phyloP scores from a whole-genome alignment of 92 coral and sea anemone species.

The Galaxea fascicularis region DNA sequence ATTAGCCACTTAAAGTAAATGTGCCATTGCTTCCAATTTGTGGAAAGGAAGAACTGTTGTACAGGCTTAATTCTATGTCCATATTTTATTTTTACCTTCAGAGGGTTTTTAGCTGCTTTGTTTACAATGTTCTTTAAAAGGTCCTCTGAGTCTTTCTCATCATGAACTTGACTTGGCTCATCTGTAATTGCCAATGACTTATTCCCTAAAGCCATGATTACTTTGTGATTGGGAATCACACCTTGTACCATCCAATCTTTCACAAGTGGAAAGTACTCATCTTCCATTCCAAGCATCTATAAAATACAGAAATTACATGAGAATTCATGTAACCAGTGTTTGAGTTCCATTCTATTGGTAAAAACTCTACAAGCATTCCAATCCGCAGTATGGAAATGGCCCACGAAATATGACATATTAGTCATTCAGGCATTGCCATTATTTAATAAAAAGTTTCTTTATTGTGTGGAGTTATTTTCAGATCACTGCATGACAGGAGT shows the following conservation, averaged over 20 bases:
- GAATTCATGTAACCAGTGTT: neutral
- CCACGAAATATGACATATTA: neutral
- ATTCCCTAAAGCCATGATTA: slow-evolving; percentile 18
- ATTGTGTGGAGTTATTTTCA: neutral
- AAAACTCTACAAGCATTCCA: neutral
- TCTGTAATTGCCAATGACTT: neutral
- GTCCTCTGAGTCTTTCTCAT: slow-evolving; percentile 36
- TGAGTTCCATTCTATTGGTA: no score
- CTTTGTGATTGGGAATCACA: slow-evolving; percentile 49
- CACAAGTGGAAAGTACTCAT: slow-evolving; percentile 28
- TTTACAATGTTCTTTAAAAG: slow-evolving; percentile 22
- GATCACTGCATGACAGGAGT: no score
- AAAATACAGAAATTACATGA: neutral
- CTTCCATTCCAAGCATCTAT: slow-evolving; percentile 50
- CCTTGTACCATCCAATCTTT: slow-evolving; percentile 33
- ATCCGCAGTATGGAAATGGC: neutral
- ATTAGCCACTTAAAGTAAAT: neutral
- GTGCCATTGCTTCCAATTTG: neutral
- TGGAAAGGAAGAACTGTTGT: neutral
- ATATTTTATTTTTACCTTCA: slow-evolving; percentile 26
- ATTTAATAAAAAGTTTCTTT: no score
- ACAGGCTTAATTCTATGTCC: neutral
- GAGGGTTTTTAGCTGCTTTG: slow-evolving; percentile 43
- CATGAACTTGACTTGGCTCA: slow-evolving; percentile 8
- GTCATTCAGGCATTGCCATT: no score